Base-by-base conservation (phyloP, 2,797 vertebrate genomes). In the Lepilemur ruficaudatus region DNA sequence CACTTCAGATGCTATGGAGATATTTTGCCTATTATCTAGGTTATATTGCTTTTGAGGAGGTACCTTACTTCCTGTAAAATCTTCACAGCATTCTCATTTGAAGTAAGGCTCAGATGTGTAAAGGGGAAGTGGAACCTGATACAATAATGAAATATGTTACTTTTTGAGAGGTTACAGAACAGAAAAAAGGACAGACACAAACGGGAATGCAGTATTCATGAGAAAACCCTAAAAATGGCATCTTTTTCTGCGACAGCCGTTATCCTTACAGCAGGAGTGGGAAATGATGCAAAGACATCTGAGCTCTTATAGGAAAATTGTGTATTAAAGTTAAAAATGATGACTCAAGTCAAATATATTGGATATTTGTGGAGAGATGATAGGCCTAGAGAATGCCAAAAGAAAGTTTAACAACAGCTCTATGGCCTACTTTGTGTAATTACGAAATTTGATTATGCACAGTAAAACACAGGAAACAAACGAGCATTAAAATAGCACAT, bases 271-370 rank as follows among this genome's bases (percentile, higher is more conserved):
- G 75, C 79, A 86, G 38, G 92, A 89, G 75, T 94, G 93, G 96
- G 96, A 95, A 96, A 97, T 88, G 89, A 95, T 93, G 75, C 61
- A 78, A 89, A 94, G 72, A 88, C 38, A 73, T 59, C 95, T 84
- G 85, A 83, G 93, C 67, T 89, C 85, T 97, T 97, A 93, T 67
- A 91, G 89, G 83, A 97, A 97, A 97, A 96, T 1, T 96, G 86
- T 89, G 90, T 48, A 81, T 95, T 97, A 91, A 92, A 93, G 78
- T 94, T 93, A 97, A 95, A 97, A 96, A 96, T 94, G 82, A 96
- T 96, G 93, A 93, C 46, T 93, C 70, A 94, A 86, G 95, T 94
- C 23, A 96, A 97, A 95, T 95, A 91, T 90, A 97, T 35, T 96
- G 82, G 86, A 32, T 97, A 69, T 97, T 86, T 97, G 88, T 93